Evolutionary conservation across 2,888 invertebrate genomes (phyloP), one percentile per base, ranked within the genome.

Genomic region (Drosophila yooni): DNA sequence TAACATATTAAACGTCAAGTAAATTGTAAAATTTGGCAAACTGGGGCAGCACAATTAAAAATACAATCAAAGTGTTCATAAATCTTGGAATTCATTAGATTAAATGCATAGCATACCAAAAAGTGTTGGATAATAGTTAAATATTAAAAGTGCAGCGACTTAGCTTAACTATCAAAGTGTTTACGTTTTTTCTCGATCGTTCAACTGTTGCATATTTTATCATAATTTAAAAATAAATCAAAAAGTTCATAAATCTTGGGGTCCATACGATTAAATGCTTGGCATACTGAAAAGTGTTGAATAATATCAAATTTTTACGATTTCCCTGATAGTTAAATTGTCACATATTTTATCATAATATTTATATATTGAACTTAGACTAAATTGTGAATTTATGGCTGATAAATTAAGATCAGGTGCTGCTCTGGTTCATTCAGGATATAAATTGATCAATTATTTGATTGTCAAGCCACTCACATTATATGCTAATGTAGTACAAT

Each of bases 401-500:
- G 40, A 48, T 70, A 75, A 70, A 72, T 73, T 69, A 81, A 77
- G 27, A 73, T 79, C 64, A 64, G 70, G 48, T 51, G 33, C 36
- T 27, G 36, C 50, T 10, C 6, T 46, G 59, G 51, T 60, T 58
- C 61, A 76, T 71, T 57, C 82, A 85, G 88, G 86, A 85, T 85
- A 83, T 75, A 60, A 63, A 34, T 61, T 57, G 67, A 50, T 27
- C 83, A 81, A 75, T 79, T 74, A 77, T 76, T 79, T 71, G 69
- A 63, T 48, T 56, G 69, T 54, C 62, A 52, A 46, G 64, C 74
- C 48, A 79, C 66, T 77, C 66, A 67, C 70, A 72, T 73, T 70
- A 77, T 77, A 85, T 85, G 85, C 85, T 74, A 85, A 85, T 85
- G 46, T 46, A 54, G 59, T 66, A 67, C 68, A 62, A 57, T 18